Percentiles rank a stretch among this genome's conserved stretches.
Evolutionary conservation across 2,113 vertebrate species (phyloP).

Genomic region (Suncus etruscus): DNA sequence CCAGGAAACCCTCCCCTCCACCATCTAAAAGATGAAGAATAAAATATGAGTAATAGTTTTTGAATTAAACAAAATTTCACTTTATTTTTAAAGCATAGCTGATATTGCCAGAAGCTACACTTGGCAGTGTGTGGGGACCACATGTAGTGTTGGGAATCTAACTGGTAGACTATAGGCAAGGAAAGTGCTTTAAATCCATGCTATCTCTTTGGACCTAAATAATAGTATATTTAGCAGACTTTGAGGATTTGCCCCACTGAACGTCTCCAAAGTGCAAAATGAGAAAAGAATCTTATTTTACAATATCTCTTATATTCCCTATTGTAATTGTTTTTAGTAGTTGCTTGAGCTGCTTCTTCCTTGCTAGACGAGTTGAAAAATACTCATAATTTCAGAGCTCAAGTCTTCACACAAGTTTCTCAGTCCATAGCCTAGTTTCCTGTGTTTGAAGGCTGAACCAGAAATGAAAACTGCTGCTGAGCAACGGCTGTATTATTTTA

Average conservation of each 20-base stretch:
- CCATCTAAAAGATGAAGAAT: not conserved
- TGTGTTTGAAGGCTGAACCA: constrained; percentile 24
- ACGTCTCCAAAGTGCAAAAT: too few relatives aligned
- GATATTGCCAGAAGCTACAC: too few relatives aligned
- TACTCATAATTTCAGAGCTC: not conserved
- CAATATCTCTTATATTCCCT: not conserved
- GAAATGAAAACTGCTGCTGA: constrained; percentile 28
- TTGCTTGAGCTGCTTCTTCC: constrained; percentile 11
- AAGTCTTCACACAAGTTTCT: not conserved
- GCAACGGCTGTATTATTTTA: constrained; percentile 16
- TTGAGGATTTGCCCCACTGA: not conserved
- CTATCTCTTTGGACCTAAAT: too few relatives aligned
- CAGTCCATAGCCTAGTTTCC: not conserved
- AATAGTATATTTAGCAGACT: constrained; percentile 31
- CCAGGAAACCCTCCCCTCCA: too few relatives aligned
- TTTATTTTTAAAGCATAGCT: too few relatives aligned
- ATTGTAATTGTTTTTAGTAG: constrained; percentile 6
- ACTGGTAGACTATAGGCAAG: too few relatives aligned
- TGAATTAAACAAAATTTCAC: constrained; percentile 1
- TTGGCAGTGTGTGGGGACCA: too few relatives aligned
- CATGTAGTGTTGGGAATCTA: too few relatives aligned
- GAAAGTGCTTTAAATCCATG: too few relatives aligned
- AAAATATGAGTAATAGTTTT: constrained; percentile 34
- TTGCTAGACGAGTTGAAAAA: not conserved
- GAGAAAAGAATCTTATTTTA: too few relatives aligned